A percentile compares a stretch with the other conserved stretches of the same genome.
Conservation (phyloP, 1,140 invertebrate species). For the Drosophila truncata region DNA sequence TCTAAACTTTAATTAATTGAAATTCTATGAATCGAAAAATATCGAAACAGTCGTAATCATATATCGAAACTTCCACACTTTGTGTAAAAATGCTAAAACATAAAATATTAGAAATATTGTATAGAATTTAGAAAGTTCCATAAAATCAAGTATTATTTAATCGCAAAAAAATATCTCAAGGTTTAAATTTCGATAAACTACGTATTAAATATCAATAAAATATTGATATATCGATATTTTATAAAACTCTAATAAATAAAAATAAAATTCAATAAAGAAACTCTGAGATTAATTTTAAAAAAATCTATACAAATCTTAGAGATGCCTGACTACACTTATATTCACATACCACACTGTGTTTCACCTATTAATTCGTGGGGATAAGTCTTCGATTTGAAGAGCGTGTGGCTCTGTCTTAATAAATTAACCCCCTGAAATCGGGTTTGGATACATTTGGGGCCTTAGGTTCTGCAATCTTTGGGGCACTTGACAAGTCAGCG, state of each 20-base stretch:
- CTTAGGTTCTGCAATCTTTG: constrained; percentile 27
- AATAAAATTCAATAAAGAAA: too few species aligned
- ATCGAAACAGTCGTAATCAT: too few species aligned
- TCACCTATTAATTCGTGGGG: constrained; percentile 29
- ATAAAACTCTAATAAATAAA: too few species aligned
- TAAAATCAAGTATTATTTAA: not conserved
- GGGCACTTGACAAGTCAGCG: constrained; percentile 53
- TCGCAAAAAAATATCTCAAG: too few species aligned
- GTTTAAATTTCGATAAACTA: too few species aligned
- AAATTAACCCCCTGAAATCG: constrained; percentile 44
- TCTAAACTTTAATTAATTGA: not conserved
- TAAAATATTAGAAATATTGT: too few species aligned
- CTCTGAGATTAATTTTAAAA: too few species aligned
- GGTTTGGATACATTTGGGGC: constrained; percentile 3
- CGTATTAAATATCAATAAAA: not conserved
- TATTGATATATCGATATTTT: not conserved
- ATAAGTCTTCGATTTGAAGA: constrained; percentile 43
- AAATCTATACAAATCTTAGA: too few species aligned
- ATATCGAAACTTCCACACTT: too few species aligned
- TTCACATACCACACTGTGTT: not conserved
- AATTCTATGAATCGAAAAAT: not conserved
- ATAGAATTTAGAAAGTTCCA: too few species aligned
- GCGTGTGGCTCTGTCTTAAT: constrained; percentile 44
- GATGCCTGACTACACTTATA: not conserved
- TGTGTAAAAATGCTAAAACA: too few species aligned